Conservation (phyloP, 2,113 vertebrate genomes). For the Ardeotis arabs region DNA sequence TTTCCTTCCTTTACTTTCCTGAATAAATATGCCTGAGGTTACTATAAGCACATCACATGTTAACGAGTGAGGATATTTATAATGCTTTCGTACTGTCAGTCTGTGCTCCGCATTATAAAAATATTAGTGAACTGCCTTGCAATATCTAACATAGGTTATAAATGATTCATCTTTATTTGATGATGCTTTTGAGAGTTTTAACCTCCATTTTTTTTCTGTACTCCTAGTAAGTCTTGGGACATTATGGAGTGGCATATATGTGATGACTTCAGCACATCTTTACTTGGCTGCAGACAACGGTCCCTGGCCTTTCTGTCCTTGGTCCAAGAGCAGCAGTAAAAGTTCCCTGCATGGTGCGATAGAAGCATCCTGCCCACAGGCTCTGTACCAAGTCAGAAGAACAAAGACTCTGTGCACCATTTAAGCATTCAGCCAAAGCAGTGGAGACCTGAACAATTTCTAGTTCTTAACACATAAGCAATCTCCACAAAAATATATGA, state of each 20-base stretch:
- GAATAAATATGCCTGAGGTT: not conserved
- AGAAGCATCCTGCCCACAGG: not conserved
- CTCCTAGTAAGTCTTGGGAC: not conserved
- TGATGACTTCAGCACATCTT: not conserved
- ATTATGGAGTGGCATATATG: not conserved
- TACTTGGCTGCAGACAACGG: not conserved
- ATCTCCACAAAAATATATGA: not conserved
- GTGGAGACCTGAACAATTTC: not conserved
- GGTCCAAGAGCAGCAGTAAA: not conserved
- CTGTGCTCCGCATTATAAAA: not conserved
- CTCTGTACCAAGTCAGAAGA: not conserved
- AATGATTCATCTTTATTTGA: not conserved
- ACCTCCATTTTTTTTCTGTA: not conserved
- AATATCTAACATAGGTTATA: not conserved
- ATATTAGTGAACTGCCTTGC: not conserved
- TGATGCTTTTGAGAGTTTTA: not conserved
- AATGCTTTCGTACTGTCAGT: not conserved
- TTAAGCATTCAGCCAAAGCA: not conserved
- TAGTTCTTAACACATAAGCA: not conserved
- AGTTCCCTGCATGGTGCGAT: not conserved
- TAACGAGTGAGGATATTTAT: not conserved
- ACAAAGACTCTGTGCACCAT: not conserved
- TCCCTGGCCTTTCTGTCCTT: not conserved
- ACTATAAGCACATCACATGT: not conserved
- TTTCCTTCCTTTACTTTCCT: not conserved